Conservation (phyloP, 53 echinoderm and acorn worm species). For the Luidia sarsii region DNA sequence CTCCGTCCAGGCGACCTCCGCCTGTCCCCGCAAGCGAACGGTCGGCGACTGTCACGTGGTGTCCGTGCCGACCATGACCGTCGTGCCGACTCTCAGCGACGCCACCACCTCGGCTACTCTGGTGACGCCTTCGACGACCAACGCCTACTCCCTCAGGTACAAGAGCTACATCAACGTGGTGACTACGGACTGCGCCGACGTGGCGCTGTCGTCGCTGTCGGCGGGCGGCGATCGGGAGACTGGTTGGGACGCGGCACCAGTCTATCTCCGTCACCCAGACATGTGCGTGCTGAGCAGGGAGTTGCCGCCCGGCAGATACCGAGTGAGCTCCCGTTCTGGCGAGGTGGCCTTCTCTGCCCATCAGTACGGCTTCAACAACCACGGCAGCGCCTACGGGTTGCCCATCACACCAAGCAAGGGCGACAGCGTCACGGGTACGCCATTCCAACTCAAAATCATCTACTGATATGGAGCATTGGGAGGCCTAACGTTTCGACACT, state of each 20-base stretch:
- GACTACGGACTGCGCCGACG: slow-evolving; percentile 20
- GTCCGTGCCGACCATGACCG: slow-evolving; percentile 23
- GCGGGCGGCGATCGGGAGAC: background rate
- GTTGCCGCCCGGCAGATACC: slow-evolving; percentile 2
- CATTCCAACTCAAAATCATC: too few relatives aligned
- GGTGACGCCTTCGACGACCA: background rate
- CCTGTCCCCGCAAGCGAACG: background rate
- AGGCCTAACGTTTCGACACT: too few relatives aligned
- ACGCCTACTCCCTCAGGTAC: background rate
- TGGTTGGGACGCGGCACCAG: background rate
- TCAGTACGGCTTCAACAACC: slow-evolving; percentile 31
- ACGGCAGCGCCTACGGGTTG: slow-evolving; percentile 22
- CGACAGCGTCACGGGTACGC: too few relatives aligned
- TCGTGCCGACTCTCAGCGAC: slow-evolving; percentile 4
- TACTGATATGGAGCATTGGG: too few relatives aligned
- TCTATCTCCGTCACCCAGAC: background rate
- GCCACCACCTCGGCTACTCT: slow-evolving; percentile 13
- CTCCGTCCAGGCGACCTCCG: background rate
- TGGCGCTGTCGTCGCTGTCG: background rate
- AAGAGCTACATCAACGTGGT: slow-evolving; percentile 20
- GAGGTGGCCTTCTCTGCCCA: slow-evolving; percentile 8
- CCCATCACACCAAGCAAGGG: background rate
- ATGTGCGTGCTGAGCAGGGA: slow-evolving; percentile 17
- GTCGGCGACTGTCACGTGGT: background rate
- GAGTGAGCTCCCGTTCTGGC: background rate